These are phyloP conservation scores for Spea hammondii DNA, from an alignment of 2,797 vertebrate genomes.

Conservation along the genomic window DNA sequence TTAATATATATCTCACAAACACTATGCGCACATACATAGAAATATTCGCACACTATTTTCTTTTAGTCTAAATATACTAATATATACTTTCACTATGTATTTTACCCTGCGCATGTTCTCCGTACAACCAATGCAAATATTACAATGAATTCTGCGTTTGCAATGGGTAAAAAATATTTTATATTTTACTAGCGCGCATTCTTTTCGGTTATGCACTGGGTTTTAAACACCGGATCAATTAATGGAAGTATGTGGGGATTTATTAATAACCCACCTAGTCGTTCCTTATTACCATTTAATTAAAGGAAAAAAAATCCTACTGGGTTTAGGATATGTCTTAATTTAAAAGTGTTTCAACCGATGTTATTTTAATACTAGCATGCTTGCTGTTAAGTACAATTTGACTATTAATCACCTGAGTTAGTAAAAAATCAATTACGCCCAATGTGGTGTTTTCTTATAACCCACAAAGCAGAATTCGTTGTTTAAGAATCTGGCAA, in stretches of 20 bases:
- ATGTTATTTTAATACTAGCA: background rate
- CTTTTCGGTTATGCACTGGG: too few species aligned
- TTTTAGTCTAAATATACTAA: background rate
- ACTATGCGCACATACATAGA: too few species aligned
- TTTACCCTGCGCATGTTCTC: background rate
- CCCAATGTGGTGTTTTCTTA: conserved; percentile 19
- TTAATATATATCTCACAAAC: too few species aligned
- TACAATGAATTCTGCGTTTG: background rate
- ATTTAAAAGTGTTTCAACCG: background rate
- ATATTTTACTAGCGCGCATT: too few species aligned
- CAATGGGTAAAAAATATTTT: too few species aligned
- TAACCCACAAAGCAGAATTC: conserved; percentile 10
- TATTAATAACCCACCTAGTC: background rate
- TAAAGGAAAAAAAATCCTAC: background rate
- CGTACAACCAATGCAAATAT: background rate
- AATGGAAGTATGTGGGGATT: background rate
- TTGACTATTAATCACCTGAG: conserved; percentile 21
- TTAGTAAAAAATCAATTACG: conserved; percentile 3
- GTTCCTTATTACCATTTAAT: background rate
- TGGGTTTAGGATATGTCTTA: background rate
- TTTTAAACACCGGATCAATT: background rate
- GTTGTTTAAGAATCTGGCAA: background rate
- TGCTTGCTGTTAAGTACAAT: conserved; percentile 4
- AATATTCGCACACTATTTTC: too few species aligned
- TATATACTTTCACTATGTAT: background rate